These are phyloP conservation scores for Paradisaea rubra DNA, from an alignment of 2,113 vertebrate species.

Conservation along the genomic window DNA sequence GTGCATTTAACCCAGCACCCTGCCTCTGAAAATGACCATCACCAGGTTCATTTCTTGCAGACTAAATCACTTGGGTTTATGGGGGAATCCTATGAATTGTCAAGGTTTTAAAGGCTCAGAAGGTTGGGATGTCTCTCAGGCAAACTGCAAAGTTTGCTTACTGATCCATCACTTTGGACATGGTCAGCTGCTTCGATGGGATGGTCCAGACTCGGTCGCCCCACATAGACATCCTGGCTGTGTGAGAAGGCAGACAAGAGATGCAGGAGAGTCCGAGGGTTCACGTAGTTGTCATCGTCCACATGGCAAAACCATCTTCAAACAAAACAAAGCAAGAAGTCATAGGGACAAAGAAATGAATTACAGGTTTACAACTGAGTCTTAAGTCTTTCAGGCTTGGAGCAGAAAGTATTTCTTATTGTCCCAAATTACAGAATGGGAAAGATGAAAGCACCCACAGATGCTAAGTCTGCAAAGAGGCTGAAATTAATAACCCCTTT, in stretches of 20 bases:
- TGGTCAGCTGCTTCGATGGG: conserved; percentile 92
- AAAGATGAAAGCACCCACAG: not conserved
- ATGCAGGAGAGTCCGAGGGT: conserved; percentile 76
- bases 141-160: conserved; percentile 60
- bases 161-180: conserved; percentile 85
- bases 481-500: not conserved
- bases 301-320: conserved; percentile 97
- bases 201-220: conserved; percentile 92
- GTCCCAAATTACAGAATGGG: not conserved
- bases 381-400: not conserved
- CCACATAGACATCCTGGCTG: conserved; percentile 91
- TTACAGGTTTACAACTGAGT: not conserved
- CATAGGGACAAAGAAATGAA: not conserved
- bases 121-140: not conserved
- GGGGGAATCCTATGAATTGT: not conserved
- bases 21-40: not conserved
- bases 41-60: not conserved
- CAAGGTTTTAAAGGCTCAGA: not conserved
- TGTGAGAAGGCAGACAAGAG: conserved; percentile 89
- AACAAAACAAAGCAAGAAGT: not conserved
- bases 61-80: not conserved
- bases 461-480: not conserved
- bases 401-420: not conserved
- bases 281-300: conserved; percentile 97
- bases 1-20: not conserved